A percentile compares a stretch with the other conserved stretches of the same genome.
Evolutionary conservation across 2,797 vertebrate species (phyloP).

Genomic region (Lithobates pipiens): DNA sequence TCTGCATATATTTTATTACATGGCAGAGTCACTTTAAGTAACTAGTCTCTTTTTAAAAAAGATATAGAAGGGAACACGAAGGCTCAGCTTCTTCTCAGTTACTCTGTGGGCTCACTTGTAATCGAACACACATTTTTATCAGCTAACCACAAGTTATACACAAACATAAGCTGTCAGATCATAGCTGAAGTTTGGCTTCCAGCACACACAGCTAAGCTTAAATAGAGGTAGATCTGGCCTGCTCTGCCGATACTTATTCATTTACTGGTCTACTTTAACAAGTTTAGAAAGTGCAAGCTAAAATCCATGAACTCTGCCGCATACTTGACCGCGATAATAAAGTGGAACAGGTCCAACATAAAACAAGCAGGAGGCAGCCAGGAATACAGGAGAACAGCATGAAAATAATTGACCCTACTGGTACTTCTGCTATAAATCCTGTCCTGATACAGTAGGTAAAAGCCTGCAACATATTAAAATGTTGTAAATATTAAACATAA

Average conservation of each 20-base stretch:
- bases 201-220: slow-evolving; percentile 72
- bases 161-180: slow-evolving; percentile 76
- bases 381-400: slow-evolving; percentile 58
- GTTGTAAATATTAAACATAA: slow-evolving; percentile 61
- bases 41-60: too few species aligned
- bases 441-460: slow-evolving; percentile 62
- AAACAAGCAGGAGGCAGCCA: slow-evolving; percentile 59
- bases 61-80: slow-evolving; percentile 40
- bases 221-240: slow-evolving; percentile 73
- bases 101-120: slow-evolving; percentile 74
- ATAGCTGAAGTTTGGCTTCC: slow-evolving; percentile 74
- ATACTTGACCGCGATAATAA: slow-evolving; percentile 62
- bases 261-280: slow-evolving; percentile 70
- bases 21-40: too few species aligned
- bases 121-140: slow-evolving; percentile 77
- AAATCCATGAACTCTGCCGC: slow-evolving; percentile 69
- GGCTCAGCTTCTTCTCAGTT: slow-evolving; percentile 65
- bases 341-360: slow-evolving; percentile 65
- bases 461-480: slow-evolving; percentile 62
- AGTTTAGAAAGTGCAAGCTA: slow-evolving; percentile 73
- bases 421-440: slow-evolving; percentile 60
- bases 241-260: slow-evolving; percentile 65
- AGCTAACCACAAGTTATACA: slow-evolving; percentile 74
- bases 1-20: too few species aligned
- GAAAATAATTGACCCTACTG: slow-evolving; percentile 58